These are phyloP conservation scores for Ormyrus nitidulus DNA, from an alignment of 2,888 invertebrate genomes.

Conservation along the genomic window DNA sequence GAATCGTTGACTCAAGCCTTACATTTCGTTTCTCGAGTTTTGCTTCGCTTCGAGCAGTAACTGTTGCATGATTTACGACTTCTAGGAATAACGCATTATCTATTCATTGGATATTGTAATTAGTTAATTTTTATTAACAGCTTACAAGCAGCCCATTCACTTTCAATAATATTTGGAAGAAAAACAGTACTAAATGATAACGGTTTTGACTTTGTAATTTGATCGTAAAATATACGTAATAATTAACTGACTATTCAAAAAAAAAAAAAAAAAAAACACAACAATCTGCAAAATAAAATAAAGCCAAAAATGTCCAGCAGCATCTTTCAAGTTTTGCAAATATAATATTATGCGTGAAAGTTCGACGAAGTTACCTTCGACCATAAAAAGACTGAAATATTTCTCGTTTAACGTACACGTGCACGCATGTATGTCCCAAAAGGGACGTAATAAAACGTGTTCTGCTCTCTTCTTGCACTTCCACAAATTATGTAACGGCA, in stretches of 20 bases:
- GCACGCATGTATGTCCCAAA: background rate
- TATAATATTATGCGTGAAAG: constrained; percentile 59
- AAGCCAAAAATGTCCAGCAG: background rate
- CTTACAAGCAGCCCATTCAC: too few species aligned
- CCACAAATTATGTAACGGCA: background rate
- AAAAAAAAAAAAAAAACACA: background rate
- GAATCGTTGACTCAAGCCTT: too few species aligned
- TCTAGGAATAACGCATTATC: too few species aligned
- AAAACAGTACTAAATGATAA: too few species aligned
- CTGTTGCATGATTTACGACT: too few species aligned
- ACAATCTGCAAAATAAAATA: background rate
- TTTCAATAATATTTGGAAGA: too few species aligned
- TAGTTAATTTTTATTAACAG: too few species aligned
- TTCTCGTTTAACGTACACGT: background rate
- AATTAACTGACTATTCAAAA: background rate
- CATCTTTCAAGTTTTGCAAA: background rate
- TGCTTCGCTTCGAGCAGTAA: too few species aligned
- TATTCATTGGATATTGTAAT: too few species aligned
- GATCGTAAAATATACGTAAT: too few species aligned
- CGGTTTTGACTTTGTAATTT: too few species aligned
- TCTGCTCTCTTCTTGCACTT: constrained; percentile 1
- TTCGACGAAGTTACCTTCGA: constrained; percentile 58
- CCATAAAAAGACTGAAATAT: constrained; percentile 40
- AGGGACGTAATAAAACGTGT: constrained; percentile 16
- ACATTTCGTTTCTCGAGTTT: too few species aligned